These are phyloP conservation scores for Chrysogorgia sp. DNA, from an alignment of 92 coral and sea anemone species.

Conservation along the genomic window DNA sequence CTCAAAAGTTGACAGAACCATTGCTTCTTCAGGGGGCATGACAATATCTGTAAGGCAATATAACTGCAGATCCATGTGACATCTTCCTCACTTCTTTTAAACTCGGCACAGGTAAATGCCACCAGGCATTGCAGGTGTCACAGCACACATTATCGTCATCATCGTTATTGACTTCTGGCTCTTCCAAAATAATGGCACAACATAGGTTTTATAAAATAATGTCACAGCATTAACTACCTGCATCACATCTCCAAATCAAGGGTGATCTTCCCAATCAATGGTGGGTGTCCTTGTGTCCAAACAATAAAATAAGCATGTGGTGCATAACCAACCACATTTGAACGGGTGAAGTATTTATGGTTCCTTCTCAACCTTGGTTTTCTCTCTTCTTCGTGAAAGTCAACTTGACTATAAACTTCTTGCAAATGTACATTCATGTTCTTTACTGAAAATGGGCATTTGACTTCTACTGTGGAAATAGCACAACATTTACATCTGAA, in stretches of 20 bases:
- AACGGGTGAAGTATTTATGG: conserved; percentile 32
- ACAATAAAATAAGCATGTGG: conserved; percentile 33
- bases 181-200: conserved; percentile 60
- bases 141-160: conserved; percentile 18
- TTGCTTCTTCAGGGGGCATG: too few relatives aligned
- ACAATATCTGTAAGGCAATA: too few relatives aligned
- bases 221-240: conserved; percentile 59
- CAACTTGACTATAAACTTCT: conserved; percentile 24
- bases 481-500: conserved; percentile 38
- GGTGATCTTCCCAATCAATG: conserved; percentile 13
- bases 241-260: conserved; percentile 4
- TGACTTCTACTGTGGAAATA: conserved; percentile 33
- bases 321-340: conserved; percentile 10
- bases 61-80: too few relatives aligned
- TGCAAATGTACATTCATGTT: conserved; percentile 2
- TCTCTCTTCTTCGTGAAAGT: conserved; percentile 40
- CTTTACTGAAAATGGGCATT: conserved; percentile 41
- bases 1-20: too few relatives aligned
- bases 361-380: background rate
- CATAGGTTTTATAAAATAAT: conserved; percentile 61
- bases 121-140: conserved; percentile 61
- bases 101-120: conserved; percentile 42
- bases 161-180: conserved; percentile 53
- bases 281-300: conserved; percentile 31
- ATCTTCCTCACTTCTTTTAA: too few relatives aligned